These are phyloP conservation scores for Cloeon dipterum DNA, from an alignment of 2,888 invertebrate genomes.

Conservation along the genomic window DNA sequence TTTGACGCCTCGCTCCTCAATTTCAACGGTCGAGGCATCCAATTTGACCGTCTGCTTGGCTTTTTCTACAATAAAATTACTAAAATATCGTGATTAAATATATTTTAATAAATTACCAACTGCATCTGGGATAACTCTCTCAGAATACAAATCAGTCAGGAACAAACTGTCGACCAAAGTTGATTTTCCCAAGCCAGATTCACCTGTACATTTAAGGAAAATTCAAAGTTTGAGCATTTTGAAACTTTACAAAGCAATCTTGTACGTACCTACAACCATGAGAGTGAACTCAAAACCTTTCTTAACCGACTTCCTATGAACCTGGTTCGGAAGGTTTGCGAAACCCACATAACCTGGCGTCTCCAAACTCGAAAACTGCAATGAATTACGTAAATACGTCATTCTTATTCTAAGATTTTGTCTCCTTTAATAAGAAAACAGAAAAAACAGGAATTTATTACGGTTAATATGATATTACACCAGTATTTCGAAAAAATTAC, in stretches of 20 bases:
- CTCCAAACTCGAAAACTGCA: slow-evolving; percentile 60
- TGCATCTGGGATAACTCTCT: slow-evolving; percentile 70
- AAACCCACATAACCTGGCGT: slow-evolving; percentile 79
- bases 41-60: slow-evolving; percentile 80
- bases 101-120: slow-evolving; percentile 46
- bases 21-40: slow-evolving; percentile 89
- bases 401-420: too few relatives aligned
- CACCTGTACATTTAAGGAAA: slow-evolving; percentile 20
- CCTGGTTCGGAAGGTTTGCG: slow-evolving; percentile 90
- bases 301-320: slow-evolving; percentile 90
- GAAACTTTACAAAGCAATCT: too few relatives aligned
- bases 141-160: slow-evolving; percentile 84
- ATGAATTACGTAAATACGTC: slow-evolving; percentile 8
- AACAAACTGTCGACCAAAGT: slow-evolving; percentile 89
- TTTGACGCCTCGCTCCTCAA: slow-evolving; percentile 88
- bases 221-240: neutral
- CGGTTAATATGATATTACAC: too few relatives aligned
- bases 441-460: neutral
- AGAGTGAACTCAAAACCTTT: slow-evolving; percentile 94
- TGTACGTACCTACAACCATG: slow-evolving; percentile 60
- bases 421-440: neutral
- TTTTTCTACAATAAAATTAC: slow-evolving; percentile 54
- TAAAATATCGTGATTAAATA: neutral
- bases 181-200: slow-evolving; percentile 83
- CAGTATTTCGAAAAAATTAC: too few relatives aligned